phyloP scores from a whole-genome alignment of 2,888 invertebrate species.

The Leucoma salicis region DNA sequence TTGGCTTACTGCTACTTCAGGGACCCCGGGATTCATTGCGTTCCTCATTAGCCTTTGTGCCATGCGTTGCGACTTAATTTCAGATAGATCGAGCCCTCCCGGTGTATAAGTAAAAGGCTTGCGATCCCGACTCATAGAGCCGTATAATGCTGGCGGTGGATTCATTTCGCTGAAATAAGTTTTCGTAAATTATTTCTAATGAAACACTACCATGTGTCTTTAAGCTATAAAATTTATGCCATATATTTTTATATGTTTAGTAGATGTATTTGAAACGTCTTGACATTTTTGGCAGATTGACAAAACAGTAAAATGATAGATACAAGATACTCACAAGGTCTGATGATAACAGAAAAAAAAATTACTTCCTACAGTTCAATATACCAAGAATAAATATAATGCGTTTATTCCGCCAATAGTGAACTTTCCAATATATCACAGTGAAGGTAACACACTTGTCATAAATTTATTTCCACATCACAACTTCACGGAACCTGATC shows the following conservation, averaged over 20 bases:
- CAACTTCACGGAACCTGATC: slow-evolving; percentile 52
- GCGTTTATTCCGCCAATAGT: slow-evolving; percentile 48
- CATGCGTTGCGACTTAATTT: slow-evolving; percentile 95
- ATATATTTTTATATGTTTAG: slow-evolving; percentile 10
- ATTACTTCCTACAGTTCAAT: slow-evolving; percentile 57
- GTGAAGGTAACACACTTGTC: slow-evolving; percentile 46
- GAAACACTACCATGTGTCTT: slow-evolving; percentile 24
- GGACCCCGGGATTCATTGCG: slow-evolving; percentile 86
- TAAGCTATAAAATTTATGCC: slow-evolving; percentile 20
- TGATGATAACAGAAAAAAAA: slow-evolving; percentile 50
- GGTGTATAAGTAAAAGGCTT: slow-evolving; percentile 98
- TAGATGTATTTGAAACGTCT: slow-evolving; percentile 43
- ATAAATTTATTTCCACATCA: slow-evolving; percentile 62
- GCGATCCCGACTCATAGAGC: slow-evolving; percentile 95
- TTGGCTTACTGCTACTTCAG: slow-evolving; percentile 81
- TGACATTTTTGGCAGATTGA: slow-evolving; percentile 67
- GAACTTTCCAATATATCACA: slow-evolving; percentile 47
- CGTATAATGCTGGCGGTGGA: slow-evolving; percentile 92
- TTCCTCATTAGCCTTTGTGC: slow-evolving; percentile 85
- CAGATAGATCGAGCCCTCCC: slow-evolving; percentile 94
- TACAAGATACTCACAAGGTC: slow-evolving; percentile 68
- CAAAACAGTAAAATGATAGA: slow-evolving; percentile 69
- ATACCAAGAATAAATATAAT: no score
- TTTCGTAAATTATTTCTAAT: slow-evolving; percentile 38
- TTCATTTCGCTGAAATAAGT: slow-evolving; percentile 79